A percentile compares a stretch with the other conserved stretches of the same genome.
Conservation (phyloP, 1,140 invertebrate genomes). For the Anoplolepis gracilipes region DNA sequence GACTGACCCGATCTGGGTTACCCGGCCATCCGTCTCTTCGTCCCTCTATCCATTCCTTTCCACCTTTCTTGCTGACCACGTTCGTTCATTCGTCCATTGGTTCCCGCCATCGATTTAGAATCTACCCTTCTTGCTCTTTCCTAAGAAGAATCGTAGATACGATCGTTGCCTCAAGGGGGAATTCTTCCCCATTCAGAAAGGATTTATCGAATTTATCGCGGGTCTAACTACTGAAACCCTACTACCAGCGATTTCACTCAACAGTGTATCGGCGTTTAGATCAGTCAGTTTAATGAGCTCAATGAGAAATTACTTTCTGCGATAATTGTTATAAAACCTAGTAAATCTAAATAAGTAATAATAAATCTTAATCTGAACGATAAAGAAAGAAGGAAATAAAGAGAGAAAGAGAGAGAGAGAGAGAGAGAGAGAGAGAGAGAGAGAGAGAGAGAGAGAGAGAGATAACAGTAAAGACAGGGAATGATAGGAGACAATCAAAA, state of each 20-base stretch:
- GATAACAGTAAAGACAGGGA: neutral
- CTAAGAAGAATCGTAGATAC: constrained; percentile 2
- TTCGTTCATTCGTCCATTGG: constrained; percentile 79
- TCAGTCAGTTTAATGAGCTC: neutral
- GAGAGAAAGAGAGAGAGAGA: neutral
- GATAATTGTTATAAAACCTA: neutral
- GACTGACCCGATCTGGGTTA: constrained; percentile 85
- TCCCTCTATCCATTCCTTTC: constrained; percentile 74
- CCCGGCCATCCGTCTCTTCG: constrained; percentile 84
- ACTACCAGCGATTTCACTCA: constrained; percentile 72
- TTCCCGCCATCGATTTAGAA: constrained; percentile 69
- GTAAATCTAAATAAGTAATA: no score
- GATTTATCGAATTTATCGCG: constrained; percentile 70
- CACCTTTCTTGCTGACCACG: constrained; percentile 69
- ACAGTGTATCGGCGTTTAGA: constrained; percentile 46
- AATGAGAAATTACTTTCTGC: neutral
- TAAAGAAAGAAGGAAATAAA: neutral
- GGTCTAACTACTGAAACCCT: neutral
- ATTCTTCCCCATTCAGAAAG: constrained; percentile 65
- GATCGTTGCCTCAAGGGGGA: neutral
- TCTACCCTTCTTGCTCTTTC: constrained; percentile 51
- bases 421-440: neutral
- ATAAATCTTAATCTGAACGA: neutral
- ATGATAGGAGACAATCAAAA: neutral
- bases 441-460: neutral